These are phyloP conservation scores for Lepidonotus clava DNA, from an alignment of 2,888 invertebrate species.

Conservation along the genomic window DNA sequence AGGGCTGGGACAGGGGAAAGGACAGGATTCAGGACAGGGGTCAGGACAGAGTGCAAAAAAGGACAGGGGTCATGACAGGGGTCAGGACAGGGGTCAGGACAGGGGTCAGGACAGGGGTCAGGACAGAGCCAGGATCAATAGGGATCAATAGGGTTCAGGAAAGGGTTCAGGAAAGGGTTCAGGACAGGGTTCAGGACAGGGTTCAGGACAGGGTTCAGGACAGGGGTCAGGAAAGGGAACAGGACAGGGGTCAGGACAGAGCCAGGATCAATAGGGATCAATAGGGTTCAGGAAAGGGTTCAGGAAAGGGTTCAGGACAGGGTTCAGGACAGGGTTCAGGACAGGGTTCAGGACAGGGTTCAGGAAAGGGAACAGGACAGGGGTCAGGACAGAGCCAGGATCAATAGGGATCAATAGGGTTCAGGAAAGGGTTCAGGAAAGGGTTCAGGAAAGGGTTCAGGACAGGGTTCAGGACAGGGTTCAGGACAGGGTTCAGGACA, in stretches of 20 bases:
- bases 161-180: no score
- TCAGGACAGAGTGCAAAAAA: neutral
- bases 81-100: neutral
- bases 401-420: no score
- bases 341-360: neutral
- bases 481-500: neutral
- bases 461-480: neutral
- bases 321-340: neutral
- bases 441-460: neutral
- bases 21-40: neutral
- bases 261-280: no score
- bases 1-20: neutral
- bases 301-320: neutral
- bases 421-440: no score
- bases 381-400: no score
- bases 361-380: neutral
- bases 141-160: no score
- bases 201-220: neutral
- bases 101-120: neutral
- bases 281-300: no score
- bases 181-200: neutral
- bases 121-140: no score
- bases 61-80: neutral
- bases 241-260: neutral
- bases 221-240: neutral